Evolutionary conservation across 2,113 vertebrate genomes (phyloP).

Genomic region (Sapajus apella): DNA sequence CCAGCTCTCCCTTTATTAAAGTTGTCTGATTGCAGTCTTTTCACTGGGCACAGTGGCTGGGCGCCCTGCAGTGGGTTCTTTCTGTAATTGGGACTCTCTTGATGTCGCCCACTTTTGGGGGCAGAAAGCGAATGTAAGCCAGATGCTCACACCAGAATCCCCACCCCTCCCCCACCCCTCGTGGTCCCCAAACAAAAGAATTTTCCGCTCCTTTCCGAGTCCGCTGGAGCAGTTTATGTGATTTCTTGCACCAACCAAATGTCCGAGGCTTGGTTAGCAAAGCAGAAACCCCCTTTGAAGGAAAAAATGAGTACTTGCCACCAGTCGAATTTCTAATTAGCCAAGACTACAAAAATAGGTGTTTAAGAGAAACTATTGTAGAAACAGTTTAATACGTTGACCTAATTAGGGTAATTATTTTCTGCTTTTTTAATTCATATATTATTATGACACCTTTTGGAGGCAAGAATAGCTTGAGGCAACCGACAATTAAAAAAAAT

Average conservation of each 20-base stretch:
- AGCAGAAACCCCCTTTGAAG: not conserved
- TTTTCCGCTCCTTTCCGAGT: not conserved
- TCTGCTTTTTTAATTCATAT: not conserved
- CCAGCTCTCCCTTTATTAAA: not conserved
- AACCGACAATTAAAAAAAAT: not conserved
- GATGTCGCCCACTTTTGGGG: not conserved
- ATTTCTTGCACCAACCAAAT: not conserved
- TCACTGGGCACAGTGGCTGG: not conserved
- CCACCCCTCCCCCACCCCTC: not conserved
- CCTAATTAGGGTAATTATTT: not conserved
- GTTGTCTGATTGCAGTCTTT: not conserved
- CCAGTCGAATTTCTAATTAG: not conserved
- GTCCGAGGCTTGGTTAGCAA: not conserved
- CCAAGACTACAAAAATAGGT: not conserved
- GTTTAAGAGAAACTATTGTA: not conserved
- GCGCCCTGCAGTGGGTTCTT: not conserved
- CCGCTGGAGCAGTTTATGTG: not conserved
- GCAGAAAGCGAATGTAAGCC: not conserved
- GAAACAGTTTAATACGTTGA: not conserved
- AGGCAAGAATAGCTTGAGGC: not conserved
- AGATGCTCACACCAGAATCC: not conserved
- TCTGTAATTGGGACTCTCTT: not conserved
- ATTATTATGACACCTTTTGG: not conserved
- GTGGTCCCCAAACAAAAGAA: slow-evolving; percentile 9
- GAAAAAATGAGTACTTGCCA: not conserved